phyloP scores from a whole-genome alignment of 2,888 invertebrate genomes.

The Rotaria sp. region DNA sequence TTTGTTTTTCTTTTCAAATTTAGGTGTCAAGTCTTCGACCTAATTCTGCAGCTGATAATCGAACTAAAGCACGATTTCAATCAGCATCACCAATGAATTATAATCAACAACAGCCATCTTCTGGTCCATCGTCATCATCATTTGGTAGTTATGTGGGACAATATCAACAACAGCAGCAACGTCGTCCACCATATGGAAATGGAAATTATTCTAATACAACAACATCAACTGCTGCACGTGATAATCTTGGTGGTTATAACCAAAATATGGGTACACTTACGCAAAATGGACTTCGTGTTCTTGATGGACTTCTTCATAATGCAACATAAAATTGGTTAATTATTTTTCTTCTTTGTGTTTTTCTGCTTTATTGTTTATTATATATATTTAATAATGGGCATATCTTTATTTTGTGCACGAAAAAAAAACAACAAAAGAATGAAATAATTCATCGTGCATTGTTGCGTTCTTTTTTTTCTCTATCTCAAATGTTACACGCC shows the following conservation, averaged over 20 bases:
- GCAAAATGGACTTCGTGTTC: slow-evolving; percentile 4
- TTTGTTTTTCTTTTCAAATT: no score
- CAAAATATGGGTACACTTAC: slow-evolving; percentile 7
- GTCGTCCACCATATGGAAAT: background rate
- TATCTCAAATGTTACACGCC: background rate
- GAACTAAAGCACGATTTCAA: background rate
- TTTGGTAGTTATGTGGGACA: background rate
- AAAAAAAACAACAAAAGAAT: background rate
- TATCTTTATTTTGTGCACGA: background rate
- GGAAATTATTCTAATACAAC: background rate
- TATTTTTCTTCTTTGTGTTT: background rate
- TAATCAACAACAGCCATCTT: background rate
- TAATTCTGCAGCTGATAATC: background rate
- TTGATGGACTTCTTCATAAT: slow-evolving; percentile 17
- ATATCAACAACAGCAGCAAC: background rate
- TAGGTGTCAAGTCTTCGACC: background rate
- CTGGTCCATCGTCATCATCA: background rate
- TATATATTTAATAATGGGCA: background rate
- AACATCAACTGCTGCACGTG: background rate
- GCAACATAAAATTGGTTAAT: background rate
- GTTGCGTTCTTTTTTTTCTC: background rate
- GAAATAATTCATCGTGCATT: background rate
- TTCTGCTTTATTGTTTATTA: slow-evolving; percentile 3
- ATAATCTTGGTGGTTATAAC: slow-evolving; percentile 15
- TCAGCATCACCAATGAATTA: background rate